Evolutionary conservation across 2,888 invertebrate species (phyloP), one percentile per base, ranked within the genome.

Genomic region (Parnassius mnemosyne): DNA sequence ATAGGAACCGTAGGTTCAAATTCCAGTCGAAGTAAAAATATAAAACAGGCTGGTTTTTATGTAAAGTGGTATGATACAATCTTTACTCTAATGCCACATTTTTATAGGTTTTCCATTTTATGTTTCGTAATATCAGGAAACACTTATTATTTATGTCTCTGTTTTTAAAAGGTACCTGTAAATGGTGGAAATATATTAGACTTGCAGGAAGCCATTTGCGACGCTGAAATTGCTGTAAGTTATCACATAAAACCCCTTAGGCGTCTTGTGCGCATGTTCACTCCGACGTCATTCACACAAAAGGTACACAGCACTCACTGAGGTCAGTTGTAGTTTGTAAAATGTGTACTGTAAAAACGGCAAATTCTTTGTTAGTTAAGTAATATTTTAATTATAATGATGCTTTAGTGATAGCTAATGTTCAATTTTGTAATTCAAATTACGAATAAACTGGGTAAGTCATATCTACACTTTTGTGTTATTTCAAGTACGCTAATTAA

Each of bases 201-300:
- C 34, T 34, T 5, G 34, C 0, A 46, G 46, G 46, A n/a, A 51
- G 25, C 25, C 25, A 16, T 16, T 50, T 50, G 16, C 11, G 50
- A 50, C 12, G 7, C 46, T 46, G 9, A 13, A 49, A 13, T 49
- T 49, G 49, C 13, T 49, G 13, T 34, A 34, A 49, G 9, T 49
- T 47, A 47, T 47, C 3, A 49, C 46, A 12, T 12, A 11, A 11
- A 49, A 49, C 13, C 5, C 43, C 34, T 60, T 50, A 50, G 13
- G 57, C 52, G 11, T 49, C 52, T 57, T 50, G 43, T 79, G 82
- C 82, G 83, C 83, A 83, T 81, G 83, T 66, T 68, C 74, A 67
- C 68, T 66, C 58, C 50, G 63, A 66, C 61, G 75, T 76, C 78
- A 81, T 79, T 81, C 78, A 79, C 61, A 53, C 63, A 61, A 68